Conservation (phyloP, 2,888 invertebrate species). For the Linyphia triangularis region DNA sequence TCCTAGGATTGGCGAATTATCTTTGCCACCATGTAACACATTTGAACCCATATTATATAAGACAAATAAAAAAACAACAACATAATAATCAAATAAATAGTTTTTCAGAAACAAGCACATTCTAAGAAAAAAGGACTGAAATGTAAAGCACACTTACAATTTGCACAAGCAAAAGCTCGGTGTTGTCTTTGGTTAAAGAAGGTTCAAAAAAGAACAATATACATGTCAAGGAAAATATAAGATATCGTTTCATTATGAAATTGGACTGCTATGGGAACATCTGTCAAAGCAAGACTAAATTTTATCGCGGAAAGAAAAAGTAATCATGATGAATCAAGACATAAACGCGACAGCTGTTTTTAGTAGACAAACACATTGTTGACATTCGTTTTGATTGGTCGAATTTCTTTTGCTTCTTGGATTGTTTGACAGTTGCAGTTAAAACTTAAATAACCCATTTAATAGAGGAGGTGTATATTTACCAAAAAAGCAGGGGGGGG, state of each 20-base stretch:
- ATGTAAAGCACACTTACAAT: conserved; percentile 19
- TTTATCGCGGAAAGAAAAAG: neutral
- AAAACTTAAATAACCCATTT: too few species aligned
- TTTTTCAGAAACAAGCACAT: too few species aligned
- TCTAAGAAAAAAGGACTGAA: neutral
- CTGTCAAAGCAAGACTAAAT: neutral
- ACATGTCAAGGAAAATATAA: neutral
- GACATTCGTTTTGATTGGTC: neutral
- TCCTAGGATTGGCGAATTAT: too few species aligned
- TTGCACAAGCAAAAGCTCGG: conserved; percentile 36
- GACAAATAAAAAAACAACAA: too few species aligned
- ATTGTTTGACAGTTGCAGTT: too few species aligned
- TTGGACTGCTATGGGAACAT: neutral
- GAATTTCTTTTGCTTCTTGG: too few species aligned
- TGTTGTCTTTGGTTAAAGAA: neutral
- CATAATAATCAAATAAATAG: too few species aligned
- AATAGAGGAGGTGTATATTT: too few species aligned
- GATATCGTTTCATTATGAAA: neutral
- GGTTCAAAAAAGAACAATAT: neutral
- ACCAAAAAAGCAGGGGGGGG: too few species aligned
- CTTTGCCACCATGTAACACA: too few species aligned
- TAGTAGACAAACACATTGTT: neutral
- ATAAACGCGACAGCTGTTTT: neutral
- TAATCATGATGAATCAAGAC: neutral
- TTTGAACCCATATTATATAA: too few species aligned